Evolutionary conservation across 2,797 vertebrate species (phyloP), one percentile per base, ranked within the genome.

Genomic region (Dromococcyx pavoninus): DNA sequence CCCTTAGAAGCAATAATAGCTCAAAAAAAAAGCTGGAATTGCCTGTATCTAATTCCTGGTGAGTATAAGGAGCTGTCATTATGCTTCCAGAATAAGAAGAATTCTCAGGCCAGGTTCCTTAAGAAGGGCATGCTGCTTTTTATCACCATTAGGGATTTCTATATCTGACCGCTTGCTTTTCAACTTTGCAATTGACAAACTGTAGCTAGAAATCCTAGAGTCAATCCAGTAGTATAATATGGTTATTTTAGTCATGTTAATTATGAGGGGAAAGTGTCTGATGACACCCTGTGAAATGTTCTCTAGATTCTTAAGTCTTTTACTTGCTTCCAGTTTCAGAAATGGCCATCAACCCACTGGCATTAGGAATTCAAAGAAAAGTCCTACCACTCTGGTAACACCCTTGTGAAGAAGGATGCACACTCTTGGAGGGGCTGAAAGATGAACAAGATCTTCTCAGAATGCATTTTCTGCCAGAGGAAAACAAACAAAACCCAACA

Each of bases 261-360:
- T 37, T n/a, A 46, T 66, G 70, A 86, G 57, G 24, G 43, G 28
- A 18, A 35, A 56, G 15, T 39, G 25, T 37, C 57, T 54, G 80
- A 15, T 62, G 44, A 39, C 33, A 35, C 62, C 11, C 23, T 72
- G 27, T 56, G 32, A 71, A 77, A 74, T 0, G 2, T 74, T 78
- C 41, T 60, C 22, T 41, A 30, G 60, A 28, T 76, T 88, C 91
- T 95, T 41, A 85, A n/a, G 58, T 69, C 39, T 92, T 69, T 37
- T 65, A 13, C 86, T 95, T 92, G 65, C 87, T 97, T 97, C 91
- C 96, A 98, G 97, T 94, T 98, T 98, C 97, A 97, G 95, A 91
- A 96, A 82, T 5, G 33, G 83, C 51, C 95, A 88, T 82, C 91
- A 94, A 77, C 32, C 56, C 72, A 71, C 89, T 28, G 79, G 61